Evolutionary conservation across 2,113 vertebrate genomes (phyloP).

Genomic region (Chitala chitala): DNA sequence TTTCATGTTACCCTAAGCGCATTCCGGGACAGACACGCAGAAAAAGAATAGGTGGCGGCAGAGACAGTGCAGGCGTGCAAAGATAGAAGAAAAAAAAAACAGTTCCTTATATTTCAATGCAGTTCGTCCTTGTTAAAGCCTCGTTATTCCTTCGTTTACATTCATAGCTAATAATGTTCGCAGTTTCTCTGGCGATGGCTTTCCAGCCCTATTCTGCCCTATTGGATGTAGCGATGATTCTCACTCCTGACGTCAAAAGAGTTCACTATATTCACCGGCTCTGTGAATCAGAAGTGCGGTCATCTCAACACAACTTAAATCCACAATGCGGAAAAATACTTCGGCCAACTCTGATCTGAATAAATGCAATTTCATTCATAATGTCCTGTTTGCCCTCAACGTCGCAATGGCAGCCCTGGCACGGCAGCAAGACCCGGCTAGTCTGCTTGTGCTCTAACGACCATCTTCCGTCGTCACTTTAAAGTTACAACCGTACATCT

Average conservation of each 20-base stretch:
- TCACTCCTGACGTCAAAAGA: constrained; percentile 73
- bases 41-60: background rate
- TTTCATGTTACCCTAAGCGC: constrained; percentile 23
- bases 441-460: background rate
- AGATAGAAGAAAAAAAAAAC: constrained; percentile 25
- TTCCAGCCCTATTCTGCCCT: constrained; percentile 41
- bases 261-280: constrained; percentile 66
- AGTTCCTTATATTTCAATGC: constrained; percentile 32
- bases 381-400: background rate
- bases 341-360: background rate
- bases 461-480: background rate
- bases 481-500: background rate
- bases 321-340: background rate
- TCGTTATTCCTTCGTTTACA: constrained; percentile 51
- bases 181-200: constrained; percentile 51
- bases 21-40: constrained; percentile 25
- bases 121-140: constrained; percentile 34
- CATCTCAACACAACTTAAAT: constrained; percentile 32
- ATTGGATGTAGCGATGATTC: constrained; percentile 68
- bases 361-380: background rate
- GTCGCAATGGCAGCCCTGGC: background rate
- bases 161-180: constrained; percentile 43
- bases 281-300: constrained; percentile 45
- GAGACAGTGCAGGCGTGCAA: constrained; percentile 1
- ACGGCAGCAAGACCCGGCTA: background rate